These are phyloP conservation scores for Perca flavescens DNA, from an alignment of 2,113 vertebrate species.

Conservation along the genomic window DNA sequence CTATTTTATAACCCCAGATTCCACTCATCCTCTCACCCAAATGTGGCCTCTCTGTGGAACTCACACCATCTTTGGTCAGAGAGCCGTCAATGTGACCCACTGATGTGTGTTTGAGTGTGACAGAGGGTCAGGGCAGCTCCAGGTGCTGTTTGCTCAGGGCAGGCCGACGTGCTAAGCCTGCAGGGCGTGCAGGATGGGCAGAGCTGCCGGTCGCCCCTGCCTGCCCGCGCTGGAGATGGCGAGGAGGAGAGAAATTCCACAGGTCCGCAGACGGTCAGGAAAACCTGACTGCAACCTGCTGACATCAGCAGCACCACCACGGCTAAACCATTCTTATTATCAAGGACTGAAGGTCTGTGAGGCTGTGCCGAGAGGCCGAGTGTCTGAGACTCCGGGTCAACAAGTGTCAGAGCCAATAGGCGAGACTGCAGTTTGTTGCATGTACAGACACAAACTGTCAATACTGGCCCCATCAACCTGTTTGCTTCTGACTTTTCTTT, in stretches of 20 bases:
- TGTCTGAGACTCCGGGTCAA: constrained; percentile 67
- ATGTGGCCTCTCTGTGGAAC: constrained; percentile 27
- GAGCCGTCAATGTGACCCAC: background rate
- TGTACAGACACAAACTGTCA: constrained; percentile 9
- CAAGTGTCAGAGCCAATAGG: constrained; percentile 62
- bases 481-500: background rate
- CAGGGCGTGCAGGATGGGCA: constrained; percentile 35
- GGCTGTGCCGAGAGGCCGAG: constrained; percentile 44
- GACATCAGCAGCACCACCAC: constrained; percentile 67
- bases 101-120: constrained; percentile 58
- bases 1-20: constrained; percentile 22
- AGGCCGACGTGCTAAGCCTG: constrained; percentile 42
- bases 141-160: constrained; percentile 67
- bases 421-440: constrained; percentile 35
- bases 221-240: constrained; percentile 63
- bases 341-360: constrained; percentile 52
- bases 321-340: constrained; percentile 56
- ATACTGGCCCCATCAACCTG: background rate
- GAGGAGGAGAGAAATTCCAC: constrained; percentile 82
- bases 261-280: constrained; percentile 66
- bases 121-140: constrained; percentile 40
- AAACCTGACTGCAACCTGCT: constrained; percentile 68
- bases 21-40: constrained; percentile 40
- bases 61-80: constrained; percentile 42
- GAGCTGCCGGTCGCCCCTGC: constrained; percentile 26